These are phyloP conservation scores for Gortyna flavago DNA, from an alignment of 2,888 invertebrate species.

Conservation along the genomic window DNA sequence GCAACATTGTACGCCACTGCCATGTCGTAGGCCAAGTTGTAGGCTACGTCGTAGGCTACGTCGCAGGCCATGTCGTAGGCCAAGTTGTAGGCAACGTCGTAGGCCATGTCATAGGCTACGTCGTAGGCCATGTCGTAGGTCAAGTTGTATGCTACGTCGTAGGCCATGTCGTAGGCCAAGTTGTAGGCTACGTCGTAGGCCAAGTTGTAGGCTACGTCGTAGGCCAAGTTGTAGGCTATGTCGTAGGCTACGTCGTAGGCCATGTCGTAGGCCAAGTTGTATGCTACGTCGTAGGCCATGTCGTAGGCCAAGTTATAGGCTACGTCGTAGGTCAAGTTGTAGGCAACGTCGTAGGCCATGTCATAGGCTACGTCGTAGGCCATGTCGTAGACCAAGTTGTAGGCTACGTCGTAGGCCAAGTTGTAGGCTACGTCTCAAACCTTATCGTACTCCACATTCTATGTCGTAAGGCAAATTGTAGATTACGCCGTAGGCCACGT, in stretches of 20 bases:
- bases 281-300: too few species aligned
- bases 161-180: too few species aligned
- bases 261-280: too few species aligned
- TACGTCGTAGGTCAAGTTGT: too few species aligned
- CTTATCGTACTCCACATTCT: too few species aligned
- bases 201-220: too few species aligned
- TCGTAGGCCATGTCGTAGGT: neutral
- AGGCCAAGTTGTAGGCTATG: too few species aligned
- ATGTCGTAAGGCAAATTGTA: neutral
- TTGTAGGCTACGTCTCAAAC: neutral
- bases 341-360: fast-evolving
- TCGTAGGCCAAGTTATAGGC: too few species aligned
- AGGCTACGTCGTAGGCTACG: neutral
- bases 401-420: too few species aligned
- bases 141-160: fast-evolving
- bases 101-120: neutral
- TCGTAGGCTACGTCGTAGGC: neutral
- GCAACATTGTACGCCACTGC: neutral
- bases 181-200: too few species aligned
- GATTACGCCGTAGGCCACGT: too few species aligned
- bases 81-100: neutral
- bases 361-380: too few species aligned
- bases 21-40: neutral
- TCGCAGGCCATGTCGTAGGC: neutral
- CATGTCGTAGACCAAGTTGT: neutral